Evolutionary conservation across 2,888 invertebrate species (phyloP).

Genomic region (Leistus spinibarbis): DNA sequence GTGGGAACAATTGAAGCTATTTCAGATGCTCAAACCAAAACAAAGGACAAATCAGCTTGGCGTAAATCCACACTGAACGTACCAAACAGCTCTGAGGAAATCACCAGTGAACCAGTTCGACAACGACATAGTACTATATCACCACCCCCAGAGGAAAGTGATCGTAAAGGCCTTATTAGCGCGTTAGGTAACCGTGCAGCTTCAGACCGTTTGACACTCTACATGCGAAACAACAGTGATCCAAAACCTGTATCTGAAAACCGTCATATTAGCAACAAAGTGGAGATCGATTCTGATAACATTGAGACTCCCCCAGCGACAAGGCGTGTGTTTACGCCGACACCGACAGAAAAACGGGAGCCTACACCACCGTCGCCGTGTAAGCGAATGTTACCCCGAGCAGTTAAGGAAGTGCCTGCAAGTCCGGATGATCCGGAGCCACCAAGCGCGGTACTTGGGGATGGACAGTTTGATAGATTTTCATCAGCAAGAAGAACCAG

Average conservation of each 20-base stretch:
- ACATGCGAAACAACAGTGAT: constrained; percentile 55
- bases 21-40: constrained; percentile 74
- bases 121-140: constrained; percentile 61
- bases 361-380: constrained; percentile 61
- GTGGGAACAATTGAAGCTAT: constrained; percentile 85
- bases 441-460: constrained; percentile 64
- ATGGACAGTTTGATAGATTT: constrained; percentile 84
- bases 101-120: constrained; percentile 63
- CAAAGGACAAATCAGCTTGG: constrained; percentile 79
- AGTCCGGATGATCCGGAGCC: constrained; percentile 55
- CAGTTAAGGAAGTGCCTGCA: constrained; percentile 45
- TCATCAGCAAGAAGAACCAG: constrained; percentile 82
- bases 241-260: neutral
- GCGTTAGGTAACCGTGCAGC: constrained; percentile 60
- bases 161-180: constrained; percentile 60
- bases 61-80: constrained; percentile 73
- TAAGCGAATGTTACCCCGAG: constrained; percentile 58
- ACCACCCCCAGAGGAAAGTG: constrained; percentile 41
- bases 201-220: constrained; percentile 65
- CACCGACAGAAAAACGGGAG: constrained; percentile 63
- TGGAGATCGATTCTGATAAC: constrained; percentile 88
- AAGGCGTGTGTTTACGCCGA: constrained; percentile 70
- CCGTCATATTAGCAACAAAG: constrained; percentile 63
- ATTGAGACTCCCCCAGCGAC: constrained; percentile 88
- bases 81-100: constrained; percentile 68